phyloP scores from a whole-genome alignment of 2,797 vertebrate genomes.

The Emydoidea blandingii region DNA sequence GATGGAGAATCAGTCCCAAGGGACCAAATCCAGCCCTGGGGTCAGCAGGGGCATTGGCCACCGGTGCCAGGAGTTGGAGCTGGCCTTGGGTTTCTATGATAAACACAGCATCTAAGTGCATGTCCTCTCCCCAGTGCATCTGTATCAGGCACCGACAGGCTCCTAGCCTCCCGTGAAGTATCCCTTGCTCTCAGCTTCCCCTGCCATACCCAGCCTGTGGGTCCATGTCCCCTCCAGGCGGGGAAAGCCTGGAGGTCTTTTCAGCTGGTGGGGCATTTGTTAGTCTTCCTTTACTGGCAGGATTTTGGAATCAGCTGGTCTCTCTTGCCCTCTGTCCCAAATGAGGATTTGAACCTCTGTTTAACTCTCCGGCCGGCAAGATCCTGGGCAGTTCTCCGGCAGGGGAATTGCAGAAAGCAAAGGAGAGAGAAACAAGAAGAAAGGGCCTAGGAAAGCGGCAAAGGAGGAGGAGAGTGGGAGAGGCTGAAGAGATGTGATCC shows the following conservation, averaged over 20 bases:
- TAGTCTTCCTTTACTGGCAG: neutral
- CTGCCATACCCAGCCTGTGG: no score
- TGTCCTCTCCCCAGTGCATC: neutral
- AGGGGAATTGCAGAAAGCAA: neutral
- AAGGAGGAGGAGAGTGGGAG: neutral
- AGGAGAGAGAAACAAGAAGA: neutral
- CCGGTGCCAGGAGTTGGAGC: neutral
- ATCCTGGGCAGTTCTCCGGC: accelerated
- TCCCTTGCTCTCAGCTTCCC: neutral
- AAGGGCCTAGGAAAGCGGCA: neutral
- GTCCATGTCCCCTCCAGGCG: neutral
- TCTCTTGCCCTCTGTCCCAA: neutral
- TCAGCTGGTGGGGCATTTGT: neutral
- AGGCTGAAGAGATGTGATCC: neutral
- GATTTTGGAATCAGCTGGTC: neutral
- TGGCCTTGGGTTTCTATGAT: neutral
- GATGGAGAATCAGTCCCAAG: neutral
- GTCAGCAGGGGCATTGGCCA: neutral
- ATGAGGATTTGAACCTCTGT: neutral
- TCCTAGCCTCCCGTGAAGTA: neutral
- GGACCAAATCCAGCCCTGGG: neutral
- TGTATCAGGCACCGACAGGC: neutral
- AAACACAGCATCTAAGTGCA: neutral
- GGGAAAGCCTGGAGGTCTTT: neutral
- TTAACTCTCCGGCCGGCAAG: neutral